phyloP scores from a whole-genome alignment of 2,888 invertebrate species.

The Adela reaumurella region DNA sequence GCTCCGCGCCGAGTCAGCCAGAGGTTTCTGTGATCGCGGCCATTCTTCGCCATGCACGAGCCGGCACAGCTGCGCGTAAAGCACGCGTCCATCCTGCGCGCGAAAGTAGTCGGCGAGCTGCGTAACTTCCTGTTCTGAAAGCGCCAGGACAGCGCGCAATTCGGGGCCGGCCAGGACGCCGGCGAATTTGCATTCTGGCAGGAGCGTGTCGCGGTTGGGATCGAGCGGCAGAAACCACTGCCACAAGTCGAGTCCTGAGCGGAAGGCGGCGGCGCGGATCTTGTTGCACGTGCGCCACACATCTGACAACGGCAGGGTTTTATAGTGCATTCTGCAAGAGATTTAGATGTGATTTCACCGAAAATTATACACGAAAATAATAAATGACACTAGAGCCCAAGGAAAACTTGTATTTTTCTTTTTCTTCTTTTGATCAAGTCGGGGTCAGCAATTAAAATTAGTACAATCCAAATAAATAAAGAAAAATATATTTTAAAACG shows the following conservation, averaged over 20 bases:
- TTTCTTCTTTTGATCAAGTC: too few species aligned
- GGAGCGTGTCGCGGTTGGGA: conserved; percentile 62
- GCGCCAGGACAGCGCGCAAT: conserved; percentile 61
- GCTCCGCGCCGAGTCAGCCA: conserved; percentile 40
- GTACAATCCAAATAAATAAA: too few species aligned
- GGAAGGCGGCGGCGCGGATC: conserved; percentile 71
- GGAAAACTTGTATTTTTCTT: too few species aligned
- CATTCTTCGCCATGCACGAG: conserved; percentile 61
- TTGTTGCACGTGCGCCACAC: conserved; percentile 80
- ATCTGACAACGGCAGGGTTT: conserved; percentile 54
- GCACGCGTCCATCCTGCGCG: conserved; percentile 72
- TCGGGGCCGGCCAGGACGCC: conserved; percentile 66
- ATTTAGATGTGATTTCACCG: too few species aligned
- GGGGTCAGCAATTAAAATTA: too few species aligned
- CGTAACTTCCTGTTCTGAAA: conserved; percentile 68
- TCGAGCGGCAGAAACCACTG: conserved; percentile 67
- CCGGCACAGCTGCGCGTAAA: conserved; percentile 72
- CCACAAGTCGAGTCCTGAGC: conserved; percentile 68
- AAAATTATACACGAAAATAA: too few species aligned
- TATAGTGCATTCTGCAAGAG: too few species aligned
- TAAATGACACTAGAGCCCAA: too few species aligned
- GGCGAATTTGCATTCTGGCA: conserved; percentile 76
- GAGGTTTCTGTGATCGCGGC: too few species aligned
- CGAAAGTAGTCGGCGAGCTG: conserved; percentile 76
- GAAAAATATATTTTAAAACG: too few species aligned